Evolutionary conservation across 2,113 vertebrate species (phyloP).

Genomic region (Calidris pugnax): DNA sequence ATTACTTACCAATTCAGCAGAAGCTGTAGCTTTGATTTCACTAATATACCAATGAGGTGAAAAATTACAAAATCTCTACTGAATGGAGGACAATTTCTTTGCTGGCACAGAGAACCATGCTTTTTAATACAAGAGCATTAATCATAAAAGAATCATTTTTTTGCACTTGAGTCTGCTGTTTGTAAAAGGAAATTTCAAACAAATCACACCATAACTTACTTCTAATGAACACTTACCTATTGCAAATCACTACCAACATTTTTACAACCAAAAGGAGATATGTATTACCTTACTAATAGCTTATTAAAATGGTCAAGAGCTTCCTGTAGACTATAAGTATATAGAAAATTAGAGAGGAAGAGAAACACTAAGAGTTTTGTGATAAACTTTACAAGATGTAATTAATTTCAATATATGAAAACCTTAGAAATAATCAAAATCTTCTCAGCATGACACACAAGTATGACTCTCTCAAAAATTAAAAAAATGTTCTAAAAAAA

Average conservation of each 20-base stretch:
- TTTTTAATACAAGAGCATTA: neutral
- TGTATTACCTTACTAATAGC: neutral
- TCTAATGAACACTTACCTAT: neutral
- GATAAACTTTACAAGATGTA: neutral
- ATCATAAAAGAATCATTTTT: neutral
- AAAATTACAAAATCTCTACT: neutral
- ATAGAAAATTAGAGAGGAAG: neutral
- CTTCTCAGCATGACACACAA: neutral
- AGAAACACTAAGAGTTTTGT: neutral
- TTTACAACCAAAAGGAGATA: neutral
- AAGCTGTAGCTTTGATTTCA: slow-evolving; percentile 14
- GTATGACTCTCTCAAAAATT: neutral
- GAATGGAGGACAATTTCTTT: neutral
- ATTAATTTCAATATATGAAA: neutral
- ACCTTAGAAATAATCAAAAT: neutral
- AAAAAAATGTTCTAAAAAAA: neutral
- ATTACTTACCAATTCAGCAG: neutral
- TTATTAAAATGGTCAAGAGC: neutral
- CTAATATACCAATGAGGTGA: neutral
- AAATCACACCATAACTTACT: neutral
- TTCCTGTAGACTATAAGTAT: neutral
- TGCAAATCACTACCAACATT: neutral
- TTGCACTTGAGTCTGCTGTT: neutral
- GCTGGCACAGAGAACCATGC: neutral
- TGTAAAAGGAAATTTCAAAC: neutral